phyloP scores from a whole-genome alignment of 2,113 vertebrate species.

The Falcunculus frontatus region DNA sequence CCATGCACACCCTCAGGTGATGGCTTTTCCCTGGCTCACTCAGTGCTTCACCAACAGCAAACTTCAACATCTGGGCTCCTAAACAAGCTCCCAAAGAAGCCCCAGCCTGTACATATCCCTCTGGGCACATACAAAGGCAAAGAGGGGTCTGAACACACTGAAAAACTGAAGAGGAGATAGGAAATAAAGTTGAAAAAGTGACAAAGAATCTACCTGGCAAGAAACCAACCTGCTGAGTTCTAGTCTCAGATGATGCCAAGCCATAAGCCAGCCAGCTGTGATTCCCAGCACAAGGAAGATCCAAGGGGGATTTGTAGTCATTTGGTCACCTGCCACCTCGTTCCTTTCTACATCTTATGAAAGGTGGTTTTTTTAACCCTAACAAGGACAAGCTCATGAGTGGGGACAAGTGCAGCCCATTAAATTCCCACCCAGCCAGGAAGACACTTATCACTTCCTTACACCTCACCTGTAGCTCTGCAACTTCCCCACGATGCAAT shows the following conservation, averaged over 20 bases:
- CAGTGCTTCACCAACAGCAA: not conserved
- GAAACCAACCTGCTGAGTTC: not conserved
- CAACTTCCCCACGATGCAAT: not conserved
- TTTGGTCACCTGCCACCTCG: not conserved
- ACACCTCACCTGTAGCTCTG: not conserved
- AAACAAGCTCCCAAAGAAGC: not conserved
- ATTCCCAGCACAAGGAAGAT: not conserved
- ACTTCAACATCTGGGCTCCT: not conserved
- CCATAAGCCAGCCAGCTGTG: not conserved
- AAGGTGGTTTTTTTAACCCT: not conserved
- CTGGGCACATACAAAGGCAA: not conserved
- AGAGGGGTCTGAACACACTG: not conserved
- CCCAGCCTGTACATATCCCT: not conserved
- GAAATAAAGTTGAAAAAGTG: not conserved
- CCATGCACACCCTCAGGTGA: not conserved
- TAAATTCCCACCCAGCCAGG: not conserved
- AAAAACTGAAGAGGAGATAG: not conserved
- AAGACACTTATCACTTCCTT: not conserved
- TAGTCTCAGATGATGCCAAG: not conserved
- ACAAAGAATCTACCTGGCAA: not conserved
- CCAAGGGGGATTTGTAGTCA: not conserved
- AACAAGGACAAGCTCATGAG: not conserved
- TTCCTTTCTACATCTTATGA: not conserved
- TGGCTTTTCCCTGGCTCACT: not conserved
- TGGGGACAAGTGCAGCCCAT: not conserved